A percentile compares a stretch with the other conserved stretches of the same genome.
Evolutionary conservation across 2,888 invertebrate genomes (phyloP).

Genomic region (Agrotis ipsilon): DNA sequence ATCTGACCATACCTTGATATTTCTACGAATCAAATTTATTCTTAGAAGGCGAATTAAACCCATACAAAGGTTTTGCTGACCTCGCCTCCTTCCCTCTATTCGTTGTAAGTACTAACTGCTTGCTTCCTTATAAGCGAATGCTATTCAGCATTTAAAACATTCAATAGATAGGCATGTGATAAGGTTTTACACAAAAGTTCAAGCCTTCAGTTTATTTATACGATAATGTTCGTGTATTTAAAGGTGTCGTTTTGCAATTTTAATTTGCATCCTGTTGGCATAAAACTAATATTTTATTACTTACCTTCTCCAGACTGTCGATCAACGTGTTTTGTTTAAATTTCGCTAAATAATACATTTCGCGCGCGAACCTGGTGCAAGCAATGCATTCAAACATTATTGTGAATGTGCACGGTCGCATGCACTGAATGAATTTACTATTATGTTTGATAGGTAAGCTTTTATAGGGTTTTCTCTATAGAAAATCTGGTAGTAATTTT

Average conservation of each 20-base stretch:
- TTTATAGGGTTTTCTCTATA: not conserved
- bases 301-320: slow-evolving; percentile 61
- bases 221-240: slow-evolving; percentile 38
- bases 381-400: slow-evolving; percentile 49
- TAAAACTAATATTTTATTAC: slow-evolving; percentile 78
- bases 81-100: slow-evolving; percentile 23
- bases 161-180: slow-evolving; percentile 40
- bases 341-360: slow-evolving; percentile 60
- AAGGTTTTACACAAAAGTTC: slow-evolving; percentile 40
- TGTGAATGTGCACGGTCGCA: slow-evolving; percentile 24
- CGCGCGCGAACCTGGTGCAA: slow-evolving; percentile 22
- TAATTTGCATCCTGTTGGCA: slow-evolving; percentile 78
- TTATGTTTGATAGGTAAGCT: not conserved
- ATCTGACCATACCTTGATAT: not conserved
- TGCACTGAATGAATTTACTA: slow-evolving; percentile 16
- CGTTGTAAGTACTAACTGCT: not conserved
- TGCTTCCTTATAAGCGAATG: slow-evolving; percentile 15
- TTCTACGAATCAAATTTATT: slow-evolving; percentile 24
- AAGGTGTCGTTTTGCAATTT: slow-evolving; percentile 70
- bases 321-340: slow-evolving; percentile 68
- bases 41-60: slow-evolving; percentile 5
- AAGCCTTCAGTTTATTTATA: slow-evolving; percentile 36
- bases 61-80: slow-evolving; percentile 21
- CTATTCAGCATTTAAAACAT: slow-evolving; percentile 21
- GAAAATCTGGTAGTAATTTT: not conserved